A percentile compares a stretch with the other conserved stretches of the same genome.
phyloP scores from a whole-genome alignment of 2,888 invertebrate species.

The Andrena dorsata region DNA sequence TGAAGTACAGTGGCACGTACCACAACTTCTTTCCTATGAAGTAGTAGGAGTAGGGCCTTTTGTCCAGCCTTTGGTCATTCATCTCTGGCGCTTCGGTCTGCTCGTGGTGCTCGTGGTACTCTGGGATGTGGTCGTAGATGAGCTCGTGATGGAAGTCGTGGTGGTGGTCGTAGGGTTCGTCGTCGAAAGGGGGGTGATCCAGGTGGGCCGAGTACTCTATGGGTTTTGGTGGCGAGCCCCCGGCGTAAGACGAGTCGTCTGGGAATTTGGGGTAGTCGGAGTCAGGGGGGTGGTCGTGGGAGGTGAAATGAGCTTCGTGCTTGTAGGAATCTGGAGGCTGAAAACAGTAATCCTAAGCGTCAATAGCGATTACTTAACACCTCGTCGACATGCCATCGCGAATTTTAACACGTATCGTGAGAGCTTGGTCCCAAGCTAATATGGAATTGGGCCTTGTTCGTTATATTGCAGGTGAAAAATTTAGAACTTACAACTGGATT shows the following conservation, averaged over 20 bases:
- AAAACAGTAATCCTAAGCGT: conserved; percentile 1
- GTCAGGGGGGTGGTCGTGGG: conserved; percentile 25
- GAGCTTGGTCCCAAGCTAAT: too few species aligned
- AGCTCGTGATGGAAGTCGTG: conserved; percentile 83
- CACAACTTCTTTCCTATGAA: conserved; percentile 91
- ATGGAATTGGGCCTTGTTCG: too few species aligned
- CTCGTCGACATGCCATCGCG: too few species aligned
- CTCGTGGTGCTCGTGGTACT: conserved; percentile 80
- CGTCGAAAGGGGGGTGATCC: conserved; percentile 82
- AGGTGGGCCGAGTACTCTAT: conserved; percentile 70
- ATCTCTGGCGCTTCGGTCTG: conserved; percentile 82
- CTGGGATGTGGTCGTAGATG: conserved; percentile 82
- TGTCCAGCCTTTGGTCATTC: conserved; percentile 82
- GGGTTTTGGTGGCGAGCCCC: conserved; percentile 69
- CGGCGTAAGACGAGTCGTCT: conserved; percentile 32
- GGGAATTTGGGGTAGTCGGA: conserved; percentile 47
- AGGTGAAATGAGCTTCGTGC: conserved; percentile 30
- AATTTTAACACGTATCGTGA: too few species aligned
- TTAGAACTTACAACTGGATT: too few species aligned
- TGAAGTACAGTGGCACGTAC: conserved; percentile 91
- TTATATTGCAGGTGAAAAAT: too few species aligned
- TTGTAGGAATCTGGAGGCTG: conserved; percentile 62
- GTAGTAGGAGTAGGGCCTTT: conserved; percentile 89
- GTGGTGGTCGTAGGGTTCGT: conserved; percentile 83
- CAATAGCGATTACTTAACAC: too few species aligned